Base-by-base conservation (phyloP, 2,888 invertebrate genomes). In the Cylloceria caligata region DNA sequence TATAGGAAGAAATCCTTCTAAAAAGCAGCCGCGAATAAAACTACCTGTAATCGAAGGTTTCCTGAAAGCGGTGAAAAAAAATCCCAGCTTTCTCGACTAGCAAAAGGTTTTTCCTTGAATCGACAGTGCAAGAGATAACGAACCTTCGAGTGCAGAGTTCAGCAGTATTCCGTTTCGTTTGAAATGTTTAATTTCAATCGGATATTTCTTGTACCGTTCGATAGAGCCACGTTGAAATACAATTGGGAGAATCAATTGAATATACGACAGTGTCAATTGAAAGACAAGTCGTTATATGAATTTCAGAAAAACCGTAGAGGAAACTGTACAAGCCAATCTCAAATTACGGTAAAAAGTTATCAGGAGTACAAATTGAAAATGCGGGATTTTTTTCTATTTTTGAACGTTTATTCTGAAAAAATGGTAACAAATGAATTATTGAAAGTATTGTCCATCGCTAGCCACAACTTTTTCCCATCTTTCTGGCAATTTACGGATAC, bases 141-240 rank as follows among this genome's bases (percentile, higher is more conserved):
- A 72, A 65, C 55, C n/a, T 36, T 69, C 52, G 34, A 16, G 42
- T 6, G 19, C 39, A 49, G 39, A 60, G 52, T 60, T 47, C 36
- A 36, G 52, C 30, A 65, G 55, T 39, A 74, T 73, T 74, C n/a
- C 57, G 21, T 65, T 57, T n/a, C 62, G 34, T 78, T 78, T 71
- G 57, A 74, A 81, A 69, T 49, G 49, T 60, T 60, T 64, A 82
- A 82, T 82, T 75, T 42, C 75, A 71, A 79, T 47, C 68, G 65
- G 69, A 75, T 82, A 71, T 75, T 71, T 82, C 45, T 78, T 65
- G 45, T 49, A 34, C 65, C 19, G 39, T 19, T 21, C 9, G 73
- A 71, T 49, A 45, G 39, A 45, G 19, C n/a, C 55, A 19, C 34
- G 36, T 60, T 64, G 42, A 42, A 64, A 62, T 52, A 24, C 39